phyloP scores from a whole-genome alignment of 1,140 invertebrate genomes.

The Achroia grisella region DNA sequence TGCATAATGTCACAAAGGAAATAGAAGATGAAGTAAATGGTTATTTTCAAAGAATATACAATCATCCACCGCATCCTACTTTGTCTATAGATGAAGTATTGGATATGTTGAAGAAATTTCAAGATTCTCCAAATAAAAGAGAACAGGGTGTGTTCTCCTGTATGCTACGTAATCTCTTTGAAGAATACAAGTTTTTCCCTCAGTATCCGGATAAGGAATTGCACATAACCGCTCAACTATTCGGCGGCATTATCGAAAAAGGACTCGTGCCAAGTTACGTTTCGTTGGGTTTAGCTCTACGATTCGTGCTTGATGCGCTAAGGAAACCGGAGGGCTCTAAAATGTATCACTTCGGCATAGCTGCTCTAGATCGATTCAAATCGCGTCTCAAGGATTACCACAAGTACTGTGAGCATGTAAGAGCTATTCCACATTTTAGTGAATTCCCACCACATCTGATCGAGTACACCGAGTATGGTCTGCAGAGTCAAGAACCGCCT shows the following conservation, averaged over 20 bases:
- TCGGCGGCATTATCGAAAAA: slow-evolving; percentile 98
- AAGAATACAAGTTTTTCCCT: slow-evolving; percentile 98
- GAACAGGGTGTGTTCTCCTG: slow-evolving; percentile 96
- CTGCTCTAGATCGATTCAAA: slow-evolving; percentile 96
- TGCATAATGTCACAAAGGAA: slow-evolving; percentile 90
- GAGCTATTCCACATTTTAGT: slow-evolving; percentile 91
- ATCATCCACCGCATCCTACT: slow-evolving; percentile 94
- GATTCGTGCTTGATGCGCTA: slow-evolving; percentile 95
- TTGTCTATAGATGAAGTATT: slow-evolving; percentile 94
- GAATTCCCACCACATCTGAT: slow-evolving; percentile 94
- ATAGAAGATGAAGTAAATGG: slow-evolving; percentile 98
- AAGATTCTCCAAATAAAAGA: slow-evolving; percentile 90
- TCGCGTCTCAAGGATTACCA: slow-evolving; percentile 95
- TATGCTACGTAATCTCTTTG: slow-evolving; percentile 98
- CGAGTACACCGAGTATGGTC: slow-evolving; percentile 94
- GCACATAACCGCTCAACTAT: slow-evolving; percentile 97
- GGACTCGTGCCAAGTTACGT: slow-evolving; percentile 94
- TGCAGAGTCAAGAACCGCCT: slow-evolving; percentile 90
- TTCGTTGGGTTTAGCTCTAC: slow-evolving; percentile 89
- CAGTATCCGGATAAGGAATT: slow-evolving; percentile 99
- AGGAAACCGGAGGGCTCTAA: slow-evolving; percentile 92
- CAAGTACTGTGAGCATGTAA: slow-evolving; percentile 96
- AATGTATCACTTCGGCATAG: slow-evolving; percentile 97
- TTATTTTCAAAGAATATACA: slow-evolving; percentile 98
- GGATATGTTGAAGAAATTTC: slow-evolving; percentile 96